Evolutionary conservation across 1,140 invertebrate species (phyloP), one percentile per base, ranked within the genome.

Genomic region (Camponotus floridanus): DNA sequence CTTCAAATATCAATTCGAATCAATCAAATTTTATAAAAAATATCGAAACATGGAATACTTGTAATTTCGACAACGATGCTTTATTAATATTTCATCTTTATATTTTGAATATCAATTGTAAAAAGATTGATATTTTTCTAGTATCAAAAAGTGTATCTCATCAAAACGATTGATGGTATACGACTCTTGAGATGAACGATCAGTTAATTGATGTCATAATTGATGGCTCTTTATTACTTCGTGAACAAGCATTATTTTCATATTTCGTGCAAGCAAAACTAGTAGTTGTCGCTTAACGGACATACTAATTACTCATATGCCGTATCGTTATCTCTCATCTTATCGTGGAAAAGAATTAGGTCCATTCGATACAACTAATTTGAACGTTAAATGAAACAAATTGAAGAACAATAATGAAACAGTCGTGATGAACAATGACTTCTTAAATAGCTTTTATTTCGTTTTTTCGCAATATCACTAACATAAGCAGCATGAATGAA

Each of bases 171-270:
- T 3, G 57, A 39, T 15, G 55, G 11, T 13, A 13, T 13, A 3
- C 33, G 57, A 74, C 26, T 57, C 48, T 73, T n/a, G 73, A 74
- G 36, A 62, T 62, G 62, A 21, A 74, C 39, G 57, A 74, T 59
- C 55, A 33, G 76, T 87, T 89, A 87, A 89, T 89, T 89, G 73
- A 26, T 26, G 76, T 42, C 48, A 78, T 90, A 74, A 78, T 90
- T 90, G 86, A 86, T 78, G 84, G 76, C 59, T 76, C 76, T 88
- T 86, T 39, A 59, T 86, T 76, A 80, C 68, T 68, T 59, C 18
- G 83, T 59, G 71, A 65, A 71, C 68, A 71, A 48, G 13, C 3
- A 48, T 15, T 3, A 48, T 48, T 13, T 48, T 74, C n/a, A 55
- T 59, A 85, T 85, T 86, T 89, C 71, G 84, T 78, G 86, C 80